These are phyloP conservation scores for Menidia beryllina DNA, from an alignment of 2,113 vertebrate genomes.

Conservation along the genomic window DNA sequence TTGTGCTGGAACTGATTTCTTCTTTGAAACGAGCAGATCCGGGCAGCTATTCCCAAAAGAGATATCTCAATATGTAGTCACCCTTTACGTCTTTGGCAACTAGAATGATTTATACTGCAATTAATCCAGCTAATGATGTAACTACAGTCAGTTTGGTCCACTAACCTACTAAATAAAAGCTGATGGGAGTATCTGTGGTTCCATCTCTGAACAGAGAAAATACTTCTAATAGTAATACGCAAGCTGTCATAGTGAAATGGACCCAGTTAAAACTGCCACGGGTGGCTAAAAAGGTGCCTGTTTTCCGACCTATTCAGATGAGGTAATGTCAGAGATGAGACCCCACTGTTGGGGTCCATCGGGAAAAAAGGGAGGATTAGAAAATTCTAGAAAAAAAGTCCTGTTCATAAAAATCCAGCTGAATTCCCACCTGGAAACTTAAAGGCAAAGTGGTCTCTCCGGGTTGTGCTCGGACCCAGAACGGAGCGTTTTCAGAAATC, in stretches of 20 bases:
- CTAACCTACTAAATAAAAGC: constrained; percentile 60
- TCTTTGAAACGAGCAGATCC: constrained; percentile 33
- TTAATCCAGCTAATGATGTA: constrained; percentile 56
- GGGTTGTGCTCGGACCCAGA: constrained; percentile 37
- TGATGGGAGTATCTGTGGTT: constrained; percentile 39
- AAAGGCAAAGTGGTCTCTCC: constrained; percentile 43
- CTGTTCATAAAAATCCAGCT: constrained; percentile 2
- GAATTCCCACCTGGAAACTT: constrained; percentile 23
- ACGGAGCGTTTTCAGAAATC: background rate
- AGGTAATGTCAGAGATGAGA: constrained; percentile 42
- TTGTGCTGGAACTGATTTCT: constrained; percentile 43
- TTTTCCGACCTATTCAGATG: background rate
- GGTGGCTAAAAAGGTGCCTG: background rate
- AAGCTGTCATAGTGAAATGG: background rate
- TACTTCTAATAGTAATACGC: too few species aligned
- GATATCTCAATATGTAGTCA: constrained; percentile 27
- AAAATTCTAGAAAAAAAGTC: constrained; percentile 4
- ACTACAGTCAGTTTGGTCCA: constrained; percentile 68
- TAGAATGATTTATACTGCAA: constrained; percentile 41
- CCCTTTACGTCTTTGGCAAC: constrained; percentile 54
- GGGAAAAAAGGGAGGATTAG: constrained; percentile 4
- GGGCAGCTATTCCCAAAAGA: constrained; percentile 21
- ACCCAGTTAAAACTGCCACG: background rate
- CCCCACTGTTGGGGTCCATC: background rate
- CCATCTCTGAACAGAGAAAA: too few species aligned